phyloP scores from a whole-genome alignment of 2,113 vertebrate genomes.

The Spea bombifrons region DNA sequence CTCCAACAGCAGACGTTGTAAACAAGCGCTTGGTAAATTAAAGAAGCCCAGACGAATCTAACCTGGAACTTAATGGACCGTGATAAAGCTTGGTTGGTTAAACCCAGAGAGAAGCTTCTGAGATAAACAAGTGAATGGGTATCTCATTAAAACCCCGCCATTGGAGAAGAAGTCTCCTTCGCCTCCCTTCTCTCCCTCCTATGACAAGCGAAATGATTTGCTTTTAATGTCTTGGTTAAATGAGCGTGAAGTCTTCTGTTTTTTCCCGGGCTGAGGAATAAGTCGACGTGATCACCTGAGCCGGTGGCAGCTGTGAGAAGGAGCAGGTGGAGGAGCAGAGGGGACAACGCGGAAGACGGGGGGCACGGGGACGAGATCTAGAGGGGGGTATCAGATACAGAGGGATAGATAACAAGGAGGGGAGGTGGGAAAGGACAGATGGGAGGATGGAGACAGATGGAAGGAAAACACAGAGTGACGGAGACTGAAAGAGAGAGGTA shows the following conservation, averaged over 20 bases:
- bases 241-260: slow-evolving; percentile 32
- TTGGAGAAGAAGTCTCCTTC: not conserved
- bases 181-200: not conserved
- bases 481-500: not conserved
- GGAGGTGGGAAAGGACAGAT: not conserved
- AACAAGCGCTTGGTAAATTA: slow-evolving; percentile 38
- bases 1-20: slow-evolving; percentile 1
- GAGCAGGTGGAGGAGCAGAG: slow-evolving; percentile 14
- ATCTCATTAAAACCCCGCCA: slow-evolving; percentile 18
- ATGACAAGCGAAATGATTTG: slow-evolving; percentile 43
- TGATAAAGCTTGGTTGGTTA: slow-evolving; percentile 4
- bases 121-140: slow-evolving; percentile 3
- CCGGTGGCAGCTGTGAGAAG: not conserved
- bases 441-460: slow-evolving; percentile 12
- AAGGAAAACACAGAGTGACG: not conserved
- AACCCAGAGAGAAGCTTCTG: not conserved
- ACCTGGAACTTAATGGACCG: slow-evolving; percentile 22
- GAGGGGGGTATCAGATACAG: not conserved
- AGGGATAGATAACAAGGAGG: not conserved
- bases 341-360: not conserved
- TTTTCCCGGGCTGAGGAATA: slow-evolving; percentile 8
- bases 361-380: not conserved
- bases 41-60: slow-evolving; percentile 7
- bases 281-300: slow-evolving; percentile 35
- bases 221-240: slow-evolving; percentile 47